phyloP scores from a whole-genome alignment of 1,140 invertebrate species.

The Drosophila azteca region DNA sequence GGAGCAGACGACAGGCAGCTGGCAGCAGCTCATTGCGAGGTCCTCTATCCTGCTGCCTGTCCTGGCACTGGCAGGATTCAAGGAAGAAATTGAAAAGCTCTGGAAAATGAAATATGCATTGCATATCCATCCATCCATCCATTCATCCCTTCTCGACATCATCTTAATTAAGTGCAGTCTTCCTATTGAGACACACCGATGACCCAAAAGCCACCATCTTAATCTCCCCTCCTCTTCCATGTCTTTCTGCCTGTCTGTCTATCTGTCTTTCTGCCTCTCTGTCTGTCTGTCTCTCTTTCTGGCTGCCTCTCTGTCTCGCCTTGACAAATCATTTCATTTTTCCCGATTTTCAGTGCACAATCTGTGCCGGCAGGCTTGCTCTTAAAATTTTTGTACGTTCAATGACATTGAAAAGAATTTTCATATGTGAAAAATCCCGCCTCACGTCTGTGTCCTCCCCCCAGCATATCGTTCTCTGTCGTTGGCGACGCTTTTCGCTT shows the following conservation, averaged over 20 bases:
- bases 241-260: constrained; percentile 14
- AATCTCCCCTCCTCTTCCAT: neutral
- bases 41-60: too few species aligned
- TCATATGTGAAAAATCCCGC: constrained; percentile 23
- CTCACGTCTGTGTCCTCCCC: neutral
- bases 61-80: neutral
- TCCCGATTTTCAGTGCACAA: constrained; percentile 34
- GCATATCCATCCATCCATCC: too few species aligned
- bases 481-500: constrained; percentile 58
- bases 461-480: neutral
- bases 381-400: constrained; percentile 71
- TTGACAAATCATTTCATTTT: constrained; percentile 77
- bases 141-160: constrained; percentile 32
- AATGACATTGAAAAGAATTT: constrained; percentile 82
- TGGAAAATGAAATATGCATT: constrained; percentile 48
- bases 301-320: constrained; percentile 26
- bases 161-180: constrained; percentile 63
- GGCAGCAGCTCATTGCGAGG: constrained; percentile 42
- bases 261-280: constrained; percentile 1
- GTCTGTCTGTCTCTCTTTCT: constrained; percentile 10
- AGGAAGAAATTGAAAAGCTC: constrained; percentile 58
- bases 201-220: constrained; percentile 47
- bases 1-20: too few species aligned
- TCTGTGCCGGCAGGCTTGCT: constrained; percentile 39
- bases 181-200: constrained; percentile 49